A percentile compares a stretch with the other conserved stretches of the same genome.
These are phyloP conservation scores for Australoheros facetus DNA, from an alignment of 2,797 vertebrate genomes.

Conservation along the genomic window DNA sequence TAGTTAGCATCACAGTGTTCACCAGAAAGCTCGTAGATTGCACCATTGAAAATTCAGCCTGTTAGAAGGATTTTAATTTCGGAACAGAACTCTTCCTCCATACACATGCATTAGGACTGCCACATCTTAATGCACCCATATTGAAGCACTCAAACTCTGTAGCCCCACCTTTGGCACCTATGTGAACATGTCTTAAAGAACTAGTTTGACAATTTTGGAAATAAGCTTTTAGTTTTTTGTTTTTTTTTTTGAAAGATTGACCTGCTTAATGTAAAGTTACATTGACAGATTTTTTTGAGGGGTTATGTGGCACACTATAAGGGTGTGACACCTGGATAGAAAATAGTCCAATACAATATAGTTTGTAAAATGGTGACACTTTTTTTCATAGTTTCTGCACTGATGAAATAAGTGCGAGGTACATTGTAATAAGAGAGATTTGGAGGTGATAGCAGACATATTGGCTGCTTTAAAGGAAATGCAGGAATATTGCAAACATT, in stretches of 20 bases:
- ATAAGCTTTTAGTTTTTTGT: not conserved
- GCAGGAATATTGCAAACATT: not conserved
- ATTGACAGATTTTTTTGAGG: not conserved
- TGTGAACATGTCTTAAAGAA: not conserved
- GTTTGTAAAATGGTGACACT: not conserved
- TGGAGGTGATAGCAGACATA: not conserved
- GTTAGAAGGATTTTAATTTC: not conserved
- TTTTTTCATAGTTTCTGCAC: not conserved
- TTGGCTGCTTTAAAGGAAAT: not conserved
- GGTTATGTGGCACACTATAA: not conserved
- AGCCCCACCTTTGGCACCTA: too few relatives aligned
- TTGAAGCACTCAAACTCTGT: too few relatives aligned
- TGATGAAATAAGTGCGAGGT: not conserved
- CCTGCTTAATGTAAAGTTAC: not conserved
- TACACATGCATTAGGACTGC: too few relatives aligned
- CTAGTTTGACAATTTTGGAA: conserved; percentile 9
- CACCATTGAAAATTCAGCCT: not conserved
- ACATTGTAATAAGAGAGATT: not conserved
- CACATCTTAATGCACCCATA: too few relatives aligned
- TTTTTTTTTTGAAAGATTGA: not conserved
- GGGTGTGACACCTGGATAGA: not conserved
- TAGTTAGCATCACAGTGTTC: not conserved
- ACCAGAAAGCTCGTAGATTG: not conserved
- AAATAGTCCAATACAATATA: not conserved
- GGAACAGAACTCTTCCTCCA: not conserved